A percentile compares a stretch with the other conserved stretches of the same genome.
These are phyloP conservation scores for Caloenas nicobarica DNA, from an alignment of 2,113 vertebrate genomes.

Conservation along the genomic window DNA sequence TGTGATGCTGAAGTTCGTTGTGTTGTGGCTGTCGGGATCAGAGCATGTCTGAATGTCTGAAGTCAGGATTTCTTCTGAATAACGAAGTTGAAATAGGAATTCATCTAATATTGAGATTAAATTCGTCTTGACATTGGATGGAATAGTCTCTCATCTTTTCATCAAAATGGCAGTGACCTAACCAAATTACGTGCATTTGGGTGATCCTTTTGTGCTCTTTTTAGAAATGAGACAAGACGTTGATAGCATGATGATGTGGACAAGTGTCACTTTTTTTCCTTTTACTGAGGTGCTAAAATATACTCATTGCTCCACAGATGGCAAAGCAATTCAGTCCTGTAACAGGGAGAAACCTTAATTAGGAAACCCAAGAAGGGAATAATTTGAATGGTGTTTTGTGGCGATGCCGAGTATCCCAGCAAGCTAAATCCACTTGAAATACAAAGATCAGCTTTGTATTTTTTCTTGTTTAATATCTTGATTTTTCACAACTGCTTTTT, in stretches of 20 bases:
- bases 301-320: slow-evolving; percentile 40
- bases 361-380: background rate
- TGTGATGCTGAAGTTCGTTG: background rate
- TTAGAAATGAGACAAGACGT: background rate
- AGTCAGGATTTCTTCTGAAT: background rate
- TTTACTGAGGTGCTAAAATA: slow-evolving; percentile 37
- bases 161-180: background rate
- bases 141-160: background rate
- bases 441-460: background rate
- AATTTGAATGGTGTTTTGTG: background rate
- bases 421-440: background rate
- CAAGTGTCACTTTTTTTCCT: background rate
- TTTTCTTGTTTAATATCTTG: too few species aligned
- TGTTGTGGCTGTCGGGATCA: background rate
- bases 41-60: background rate
- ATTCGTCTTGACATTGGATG: background rate
- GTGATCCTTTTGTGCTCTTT: background rate
- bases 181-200: background rate
- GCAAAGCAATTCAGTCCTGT: background rate
- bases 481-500: too few species aligned
- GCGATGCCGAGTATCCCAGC: background rate
- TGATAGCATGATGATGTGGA: slow-evolving; percentile 17
- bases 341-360: slow-evolving; percentile 3
- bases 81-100: background rate
- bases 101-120: background rate